Evolutionary conservation across 1,140 invertebrate genomes (phyloP), one percentile per base, ranked within the genome.

Genomic region (Neodiprion lecontei): DNA sequence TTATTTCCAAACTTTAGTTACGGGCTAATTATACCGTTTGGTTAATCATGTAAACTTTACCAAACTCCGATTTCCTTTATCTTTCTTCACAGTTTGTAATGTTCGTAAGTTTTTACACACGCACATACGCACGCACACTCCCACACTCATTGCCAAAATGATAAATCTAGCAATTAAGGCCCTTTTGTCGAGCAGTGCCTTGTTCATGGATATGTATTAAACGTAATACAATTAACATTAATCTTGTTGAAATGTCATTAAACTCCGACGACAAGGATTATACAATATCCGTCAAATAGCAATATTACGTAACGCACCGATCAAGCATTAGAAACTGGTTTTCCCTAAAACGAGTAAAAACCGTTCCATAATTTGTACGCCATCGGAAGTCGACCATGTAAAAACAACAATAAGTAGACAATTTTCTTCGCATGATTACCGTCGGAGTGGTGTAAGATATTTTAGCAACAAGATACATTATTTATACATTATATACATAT

Each of bases 171-270:
- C 76, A 74, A 79, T 74, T 75, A 76, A 75, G 72, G 69, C 68
- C 75, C 70, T 80, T 79, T 78, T 79, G 81, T 83, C 79, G 79
- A 83, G 79, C 84, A 84, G 84, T 85, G 84, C 84, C 84, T 85
- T 85, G 84, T 85, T 83, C 82, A 79, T 79, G 79, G 76, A 84
- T 84, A 84, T 81, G 84, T 84, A 61, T 9, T 14, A 61, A 0
- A 40, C 28, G 28, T 40, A 40, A 40, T 40, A 40, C 82, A 82
- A 83, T 84, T 83, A 80, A 81, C 80, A 78, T 68, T 74, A 76
- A 74, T 65, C 61, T 65, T 65, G 17, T 65, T 65, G 75, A 49
- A 76, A 53, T 72, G 68, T 66, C 67, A 79, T 74, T 75, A 67
- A 82, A 80, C 79, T 85, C 79, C 79, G 79, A 83, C 74, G 23